phyloP scores from a whole-genome alignment of 1,140 invertebrate genomes.

The Sitobion miscanthi region DNA sequence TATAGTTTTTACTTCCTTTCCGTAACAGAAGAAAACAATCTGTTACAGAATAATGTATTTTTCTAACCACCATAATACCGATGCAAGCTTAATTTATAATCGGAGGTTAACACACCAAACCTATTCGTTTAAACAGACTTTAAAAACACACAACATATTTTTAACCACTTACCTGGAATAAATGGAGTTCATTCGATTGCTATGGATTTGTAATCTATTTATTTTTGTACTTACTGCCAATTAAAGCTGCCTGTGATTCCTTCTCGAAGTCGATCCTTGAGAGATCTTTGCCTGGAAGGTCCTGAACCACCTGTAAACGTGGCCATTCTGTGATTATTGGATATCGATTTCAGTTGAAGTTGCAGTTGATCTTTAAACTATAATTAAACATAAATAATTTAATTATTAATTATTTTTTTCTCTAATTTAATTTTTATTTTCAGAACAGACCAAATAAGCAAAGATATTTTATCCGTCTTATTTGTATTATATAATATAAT shows the following conservation, averaged over 20 bases:
- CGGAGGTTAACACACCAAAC: neutral
- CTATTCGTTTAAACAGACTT: neutral
- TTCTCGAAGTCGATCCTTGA: conserved; percentile 63
- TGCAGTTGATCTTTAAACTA: neutral
- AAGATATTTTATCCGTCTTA: neutral
- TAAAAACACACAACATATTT: neutral
- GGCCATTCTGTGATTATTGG: neutral
- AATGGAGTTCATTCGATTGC: neutral
- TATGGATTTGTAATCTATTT: neutral
- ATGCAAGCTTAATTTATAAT: neutral
- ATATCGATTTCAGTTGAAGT: neutral
- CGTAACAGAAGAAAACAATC: conserved; percentile 43
- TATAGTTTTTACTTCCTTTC: conserved; percentile 49
- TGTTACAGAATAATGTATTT: conserved; percentile 48
- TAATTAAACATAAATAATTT: neutral
- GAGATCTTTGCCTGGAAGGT: conserved; percentile 62
- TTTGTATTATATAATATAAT: neutral
- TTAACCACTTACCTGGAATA: conserved; percentile 30
- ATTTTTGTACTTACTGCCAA: conserved; percentile 62
- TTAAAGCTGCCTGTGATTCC: conserved; percentile 62
- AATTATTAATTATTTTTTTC: neutral
- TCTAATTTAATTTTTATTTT: conserved; percentile 2
- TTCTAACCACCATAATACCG: neutral
- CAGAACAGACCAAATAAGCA: neutral
- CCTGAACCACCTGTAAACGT: conserved; percentile 56